Conservation (phyloP, 2,113 vertebrate genomes). For the Etia nguti region DNA sequence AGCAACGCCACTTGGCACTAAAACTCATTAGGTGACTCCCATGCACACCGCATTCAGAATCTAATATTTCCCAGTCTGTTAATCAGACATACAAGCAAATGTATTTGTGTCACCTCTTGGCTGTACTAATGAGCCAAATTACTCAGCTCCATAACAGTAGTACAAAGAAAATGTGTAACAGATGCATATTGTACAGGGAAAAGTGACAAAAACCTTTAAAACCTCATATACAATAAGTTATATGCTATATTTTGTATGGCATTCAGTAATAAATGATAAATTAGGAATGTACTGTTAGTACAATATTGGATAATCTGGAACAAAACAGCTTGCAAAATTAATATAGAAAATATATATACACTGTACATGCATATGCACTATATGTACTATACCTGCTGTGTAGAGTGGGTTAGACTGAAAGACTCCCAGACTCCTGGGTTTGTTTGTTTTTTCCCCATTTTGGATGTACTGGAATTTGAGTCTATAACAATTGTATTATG, state of each 20-base stretch:
- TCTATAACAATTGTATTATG: background rate
- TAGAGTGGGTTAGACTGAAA: background rate
- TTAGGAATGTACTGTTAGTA: background rate
- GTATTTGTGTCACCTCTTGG: background rate
- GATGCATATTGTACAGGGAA: background rate
- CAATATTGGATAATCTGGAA: background rate
- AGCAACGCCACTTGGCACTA: background rate
- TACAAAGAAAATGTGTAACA: background rate
- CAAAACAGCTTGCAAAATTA: background rate
- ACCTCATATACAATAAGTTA: background rate
- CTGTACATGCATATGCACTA: background rate
- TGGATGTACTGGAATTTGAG: background rate
- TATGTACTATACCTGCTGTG: background rate
- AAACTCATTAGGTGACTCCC: background rate
- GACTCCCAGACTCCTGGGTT: background rate
- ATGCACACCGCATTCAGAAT: background rate
- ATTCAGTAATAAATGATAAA: background rate
- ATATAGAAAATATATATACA: background rate
- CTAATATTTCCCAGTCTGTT: background rate
- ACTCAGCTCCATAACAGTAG: background rate
- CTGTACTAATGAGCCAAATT: background rate
- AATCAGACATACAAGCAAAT: background rate
- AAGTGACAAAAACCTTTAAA: background rate
- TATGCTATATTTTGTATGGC: background rate
- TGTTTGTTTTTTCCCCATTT: background rate